Evolutionary conservation across 1,140 invertebrate genomes (phyloP), one percentile per base, ranked within the genome.

Genomic region (Drosophila truncata): DNA sequence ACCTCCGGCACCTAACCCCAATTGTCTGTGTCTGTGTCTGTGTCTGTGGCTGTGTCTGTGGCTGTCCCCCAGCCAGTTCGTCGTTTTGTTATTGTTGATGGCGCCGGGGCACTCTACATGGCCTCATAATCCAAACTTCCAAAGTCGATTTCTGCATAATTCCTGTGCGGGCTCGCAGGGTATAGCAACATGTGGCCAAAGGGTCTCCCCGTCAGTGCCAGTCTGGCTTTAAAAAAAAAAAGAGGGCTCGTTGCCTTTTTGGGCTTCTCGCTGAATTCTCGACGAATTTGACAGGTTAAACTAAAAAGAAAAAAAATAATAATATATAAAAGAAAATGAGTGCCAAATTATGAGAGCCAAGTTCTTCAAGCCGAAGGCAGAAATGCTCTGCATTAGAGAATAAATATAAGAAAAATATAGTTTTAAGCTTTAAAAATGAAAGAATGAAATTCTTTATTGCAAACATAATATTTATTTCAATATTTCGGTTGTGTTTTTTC

Each of bases 121-220:
- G 64, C 73, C 67, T 62, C 73, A 77, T 78, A 78, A 78, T 60
- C 74, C 64, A 69, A 69, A 76, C 29, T 66, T 54, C 23, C 37
- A 55, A 77, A 78, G 63, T 78, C 62, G 67, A 77, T 77, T 77
- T 76, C 54, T 61, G 74, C 63, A 77, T 77, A 77, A 76, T 77
- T 77, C 47, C 61, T 39, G 52, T 33, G 35, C 27, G 23, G 50
- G 8, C 23, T 39, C 4, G 2, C 20, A 3, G 29, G 13, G 10
- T 23, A 37, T 23, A 37, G 50, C 58, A 39, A 37, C 46, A 71
- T 71, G 71, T 61, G 50, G 49, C 14, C 31, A n/a, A 50, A 31
- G 10, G 27, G 27, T n/a, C 46, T 5, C 4, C 46, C 46, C 14
- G 6, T 23, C 46, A 35, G 59, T 11, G n/a, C 14, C 65, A 37